These are phyloP conservation scores for Rynchops niger DNA, from an alignment of 2,113 vertebrate species.

Conservation along the genomic window DNA sequence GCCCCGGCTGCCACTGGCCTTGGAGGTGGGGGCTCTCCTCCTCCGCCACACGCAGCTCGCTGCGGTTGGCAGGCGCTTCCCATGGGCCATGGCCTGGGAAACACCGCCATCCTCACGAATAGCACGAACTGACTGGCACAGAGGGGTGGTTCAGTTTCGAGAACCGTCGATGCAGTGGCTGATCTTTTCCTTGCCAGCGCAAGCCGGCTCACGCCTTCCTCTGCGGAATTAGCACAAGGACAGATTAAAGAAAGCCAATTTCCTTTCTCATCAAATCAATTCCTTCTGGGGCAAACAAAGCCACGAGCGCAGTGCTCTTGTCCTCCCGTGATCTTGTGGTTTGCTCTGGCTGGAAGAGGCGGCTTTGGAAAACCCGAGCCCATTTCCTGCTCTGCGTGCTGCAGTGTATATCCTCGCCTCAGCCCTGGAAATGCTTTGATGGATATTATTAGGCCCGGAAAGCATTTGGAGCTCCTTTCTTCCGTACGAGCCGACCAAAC, in stretches of 20 bases:
- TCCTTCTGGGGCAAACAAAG: slow-evolving; percentile 65
- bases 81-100: not conserved
- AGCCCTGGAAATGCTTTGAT: slow-evolving; percentile 73
- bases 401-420: slow-evolving; percentile 47
- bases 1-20: not conserved
- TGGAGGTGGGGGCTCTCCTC: not conserved
- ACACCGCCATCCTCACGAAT: not conserved
- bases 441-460: slow-evolving; percentile 74
- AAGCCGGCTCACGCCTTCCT: slow-evolving; percentile 43
- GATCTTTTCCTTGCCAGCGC: not conserved
- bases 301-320: not conserved
- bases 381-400: slow-evolving; percentile 60
- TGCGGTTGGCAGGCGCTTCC: fast-evolving
- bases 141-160: not conserved
- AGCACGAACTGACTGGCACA: not conserved
- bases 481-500: slow-evolving; percentile 47
- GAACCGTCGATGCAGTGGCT: not conserved
- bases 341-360: slow-evolving; percentile 49
- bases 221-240: slow-evolving; percentile 64
- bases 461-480: slow-evolving; percentile 65
- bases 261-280: slow-evolving; percentile 69
- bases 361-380: slow-evolving; percentile 36
- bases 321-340: slow-evolving; percentile 57
- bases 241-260: slow-evolving; percentile 66
- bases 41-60: fast-evolving